Evolutionary conservation across 92 coral and sea anemone species (phyloP).

Genomic region (Hydrozoanthus gracilis): DNA sequence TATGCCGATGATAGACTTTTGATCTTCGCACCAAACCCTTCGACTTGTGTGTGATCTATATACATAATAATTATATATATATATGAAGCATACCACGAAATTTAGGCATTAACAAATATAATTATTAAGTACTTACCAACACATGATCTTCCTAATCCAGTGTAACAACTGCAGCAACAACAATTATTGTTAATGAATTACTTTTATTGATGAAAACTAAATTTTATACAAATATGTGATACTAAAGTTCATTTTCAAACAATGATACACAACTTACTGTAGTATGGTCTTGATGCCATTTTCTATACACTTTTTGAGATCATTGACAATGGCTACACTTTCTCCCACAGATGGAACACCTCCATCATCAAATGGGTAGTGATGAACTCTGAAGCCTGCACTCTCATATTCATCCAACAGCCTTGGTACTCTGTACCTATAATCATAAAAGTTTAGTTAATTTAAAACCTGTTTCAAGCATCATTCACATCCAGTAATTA

Average conservation of each 20-base stretch:
- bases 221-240: not conserved
- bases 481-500: no score
- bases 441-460: no score
- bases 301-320: constrained; percentile 56
- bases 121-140: constrained; percentile 59
- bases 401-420: constrained; percentile 64
- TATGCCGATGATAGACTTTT: no score
- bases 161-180: constrained; percentile 58
- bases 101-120: no score
- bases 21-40: no score
- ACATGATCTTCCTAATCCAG: constrained; percentile 81
- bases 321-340: constrained; percentile 51
- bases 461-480: no score
- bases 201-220: not conserved
- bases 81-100: no score
- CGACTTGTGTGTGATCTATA: no score
- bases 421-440: constrained; percentile 73
- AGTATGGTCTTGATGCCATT: constrained; percentile 64
- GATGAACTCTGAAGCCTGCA: constrained; percentile 70
- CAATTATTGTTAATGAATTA: not conserved
- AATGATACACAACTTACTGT: constrained; percentile 60
- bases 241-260: no score
- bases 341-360: constrained; percentile 57
- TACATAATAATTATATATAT: no score
- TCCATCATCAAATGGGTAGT: constrained; percentile 68